Percentiles rank a stretch among this genome's conserved stretches.
phyloP scores from a whole-genome alignment of 2,113 vertebrate species.

The Triplophysa siluroides region DNA sequence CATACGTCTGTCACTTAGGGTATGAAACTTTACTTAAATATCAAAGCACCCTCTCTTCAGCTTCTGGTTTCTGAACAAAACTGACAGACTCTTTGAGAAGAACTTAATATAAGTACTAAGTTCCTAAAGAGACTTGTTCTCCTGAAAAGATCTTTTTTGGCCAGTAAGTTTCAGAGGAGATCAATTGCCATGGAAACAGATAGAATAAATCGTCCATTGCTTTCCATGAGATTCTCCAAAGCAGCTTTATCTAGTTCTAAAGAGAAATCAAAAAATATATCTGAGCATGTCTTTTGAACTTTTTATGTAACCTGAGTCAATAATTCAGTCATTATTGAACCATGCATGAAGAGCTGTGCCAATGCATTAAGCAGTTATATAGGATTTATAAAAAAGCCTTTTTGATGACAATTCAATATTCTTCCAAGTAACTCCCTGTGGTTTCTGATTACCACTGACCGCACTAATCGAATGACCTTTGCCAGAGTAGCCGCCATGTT shows the following conservation, averaged over 20 bases:
- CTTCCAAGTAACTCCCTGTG: too few species aligned
- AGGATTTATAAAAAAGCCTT: too few species aligned
- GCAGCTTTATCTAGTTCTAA: background rate
- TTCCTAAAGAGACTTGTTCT: constrained; percentile 5
- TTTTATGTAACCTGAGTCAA: background rate
- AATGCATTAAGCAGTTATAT: background rate
- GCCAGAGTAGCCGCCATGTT: too few species aligned
- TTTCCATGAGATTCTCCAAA: background rate
- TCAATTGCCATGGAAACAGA: constrained; percentile 29
- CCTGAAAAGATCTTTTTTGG: background rate
- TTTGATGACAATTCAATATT: too few species aligned
- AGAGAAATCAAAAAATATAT: background rate
- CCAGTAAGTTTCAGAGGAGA: constrained; percentile 20
- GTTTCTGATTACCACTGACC: too few species aligned
- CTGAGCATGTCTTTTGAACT: background rate
- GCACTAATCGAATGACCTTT: too few species aligned
- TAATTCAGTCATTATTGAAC: background rate
- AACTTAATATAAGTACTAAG: constrained; percentile 3
- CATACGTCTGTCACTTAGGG: constrained; percentile 29
- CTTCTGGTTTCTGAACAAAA: constrained; percentile 8
- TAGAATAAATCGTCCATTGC: background rate
- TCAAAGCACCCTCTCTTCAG: constrained; percentile 21
- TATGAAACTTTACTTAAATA: constrained; percentile 29
- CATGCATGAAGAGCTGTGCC: background rate
- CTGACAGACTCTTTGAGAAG: constrained; percentile 8